Conservation (phyloP, 2,113 vertebrate species). For the Numida meleagris region DNA sequence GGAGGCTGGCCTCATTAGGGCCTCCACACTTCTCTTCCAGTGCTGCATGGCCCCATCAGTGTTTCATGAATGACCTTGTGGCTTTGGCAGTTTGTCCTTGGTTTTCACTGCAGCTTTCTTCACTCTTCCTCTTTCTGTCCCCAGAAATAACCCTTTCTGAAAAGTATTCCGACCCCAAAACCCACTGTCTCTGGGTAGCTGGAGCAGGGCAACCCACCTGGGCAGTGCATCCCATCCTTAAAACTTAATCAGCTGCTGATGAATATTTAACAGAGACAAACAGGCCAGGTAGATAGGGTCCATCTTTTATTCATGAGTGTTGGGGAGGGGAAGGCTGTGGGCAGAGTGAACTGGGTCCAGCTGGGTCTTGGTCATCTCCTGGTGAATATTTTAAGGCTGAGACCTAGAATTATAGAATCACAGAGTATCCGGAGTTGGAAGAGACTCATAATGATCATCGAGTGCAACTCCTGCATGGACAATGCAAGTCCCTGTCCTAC, state of each 20-base stretch:
- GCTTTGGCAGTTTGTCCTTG: background rate
- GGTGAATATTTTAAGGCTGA: background rate
- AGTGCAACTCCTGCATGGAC: background rate
- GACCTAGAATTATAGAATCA: background rate
- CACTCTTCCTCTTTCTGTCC: background rate
- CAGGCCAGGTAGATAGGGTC: slow-evolving; percentile 56
- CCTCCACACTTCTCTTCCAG: background rate
- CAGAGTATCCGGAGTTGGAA: no score
- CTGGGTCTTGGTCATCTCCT: background rate
- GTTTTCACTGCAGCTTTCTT: background rate
- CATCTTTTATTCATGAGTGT: slow-evolving; percentile 60
- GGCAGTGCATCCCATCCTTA: slow-evolving; percentile 36
- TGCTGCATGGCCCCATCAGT: background rate
- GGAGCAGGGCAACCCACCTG: background rate
- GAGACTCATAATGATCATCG: no score
- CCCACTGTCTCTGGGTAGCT: background rate
- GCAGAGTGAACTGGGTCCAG: background rate
- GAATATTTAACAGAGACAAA: slow-evolving; percentile 71
- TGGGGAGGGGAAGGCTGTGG: background rate
- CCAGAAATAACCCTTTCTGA: background rate
- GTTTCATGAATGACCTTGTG: slow-evolving; percentile 24
- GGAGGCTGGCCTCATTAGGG: background rate
- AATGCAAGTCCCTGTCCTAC: background rate
- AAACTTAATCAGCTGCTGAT: slow-evolving; percentile 68
- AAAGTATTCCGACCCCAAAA: background rate